Base-by-base conservation (phyloP, 2,797 vertebrate species). In the Tiaroga cobitis region DNA sequence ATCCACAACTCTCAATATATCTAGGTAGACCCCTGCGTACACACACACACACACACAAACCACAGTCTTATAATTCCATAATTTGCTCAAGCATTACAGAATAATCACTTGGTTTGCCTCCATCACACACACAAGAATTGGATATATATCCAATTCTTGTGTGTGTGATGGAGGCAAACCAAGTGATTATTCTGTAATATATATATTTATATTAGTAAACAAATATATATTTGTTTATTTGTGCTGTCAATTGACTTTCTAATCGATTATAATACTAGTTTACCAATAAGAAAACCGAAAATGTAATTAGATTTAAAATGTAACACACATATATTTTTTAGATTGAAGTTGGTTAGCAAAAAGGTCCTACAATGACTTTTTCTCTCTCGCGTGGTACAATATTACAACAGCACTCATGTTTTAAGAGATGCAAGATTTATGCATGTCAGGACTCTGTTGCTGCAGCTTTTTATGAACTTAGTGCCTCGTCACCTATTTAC, bases 1-100 rank as follows among this genome's bases (percentile, higher is more conserved):
- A 51, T 90, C 81, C 85, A 88, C 89, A 89, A 80, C 88, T 90
- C 63, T 34, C 85, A 90, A 90, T 90, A 90, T 89, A 77, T 29
- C 49, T 74, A 49, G 16, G 26, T 69, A 85, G 70, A 46, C 46
- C 49, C 51, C 19, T 13, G 24, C 3, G 9, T 63, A 32, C 37
- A 63, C 51, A 21, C 19, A 65, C 10, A 18, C 61, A 16, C 83
- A 81, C 59, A 63, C 70, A 76, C 37, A 26, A 29, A 21, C 9
- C 13, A 43, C 3, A 29, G 21, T 41, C 21, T 74, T 51, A 15
- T 10, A 21, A 51, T 32, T 74, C 26, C 10, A 37, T 59, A 1
- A n/a, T 77, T 59, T 77, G 21, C 32, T 16, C 19, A 56, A 76
- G 49, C 13, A 39, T 24, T 56, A 76, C 21, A 54, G 49, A 34